Conservation (phyloP, 2,113 vertebrate genomes). For the Raja brachyura region DNA sequence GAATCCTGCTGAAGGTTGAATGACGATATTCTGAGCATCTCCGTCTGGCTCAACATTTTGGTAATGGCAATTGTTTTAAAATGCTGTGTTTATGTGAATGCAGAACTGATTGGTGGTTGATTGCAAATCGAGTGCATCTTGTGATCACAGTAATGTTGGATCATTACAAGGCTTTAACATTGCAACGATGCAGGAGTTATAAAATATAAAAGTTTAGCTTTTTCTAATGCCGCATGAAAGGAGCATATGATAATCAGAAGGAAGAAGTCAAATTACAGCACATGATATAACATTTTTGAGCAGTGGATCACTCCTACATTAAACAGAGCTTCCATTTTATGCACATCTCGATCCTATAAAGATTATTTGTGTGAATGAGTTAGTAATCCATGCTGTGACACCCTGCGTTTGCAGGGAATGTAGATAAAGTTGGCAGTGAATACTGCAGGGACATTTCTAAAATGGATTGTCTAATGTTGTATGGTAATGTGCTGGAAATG, state of each 20-base stretch:
- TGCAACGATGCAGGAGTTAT: background rate
- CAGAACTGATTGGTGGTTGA: background rate
- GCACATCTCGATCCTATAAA: background rate
- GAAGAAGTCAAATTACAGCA: background rate
- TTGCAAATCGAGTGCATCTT: background rate
- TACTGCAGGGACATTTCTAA: background rate
- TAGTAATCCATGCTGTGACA: background rate
- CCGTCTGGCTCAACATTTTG: too few relatives aligned
- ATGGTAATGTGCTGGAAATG: background rate
- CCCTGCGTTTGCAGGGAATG: background rate
- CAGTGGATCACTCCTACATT: background rate
- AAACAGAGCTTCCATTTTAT: background rate
- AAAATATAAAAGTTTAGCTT: background rate
- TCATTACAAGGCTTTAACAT: background rate
- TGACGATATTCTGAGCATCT: too few relatives aligned
- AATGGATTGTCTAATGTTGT: background rate
- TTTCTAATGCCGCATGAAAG: background rate
- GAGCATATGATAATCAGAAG: background rate
- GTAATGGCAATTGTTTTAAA: background rate
- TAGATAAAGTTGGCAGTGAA: background rate
- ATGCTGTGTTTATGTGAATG: background rate
- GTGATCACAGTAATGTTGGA: background rate
- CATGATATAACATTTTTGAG: background rate
- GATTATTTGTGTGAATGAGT: background rate
- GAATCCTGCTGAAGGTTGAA: too few relatives aligned